Base-by-base conservation (phyloP, 1,140 invertebrate species). In the Drosophila kanapiae region DNA sequence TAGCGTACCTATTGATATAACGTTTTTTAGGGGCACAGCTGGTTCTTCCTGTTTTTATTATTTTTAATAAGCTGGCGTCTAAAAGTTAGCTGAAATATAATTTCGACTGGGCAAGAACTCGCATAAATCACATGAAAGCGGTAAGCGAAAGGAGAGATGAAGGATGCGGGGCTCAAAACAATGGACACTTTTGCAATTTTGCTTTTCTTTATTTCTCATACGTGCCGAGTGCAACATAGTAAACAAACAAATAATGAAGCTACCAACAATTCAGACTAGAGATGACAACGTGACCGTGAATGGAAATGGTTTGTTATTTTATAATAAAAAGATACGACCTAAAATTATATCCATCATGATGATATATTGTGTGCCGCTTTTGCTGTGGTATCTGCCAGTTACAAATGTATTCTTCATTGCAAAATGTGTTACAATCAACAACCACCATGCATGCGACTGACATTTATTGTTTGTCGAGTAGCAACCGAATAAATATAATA, bases 371-470 rank as follows among this genome's bases (percentile, higher is more conserved):
- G 38, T 64, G 58, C 63, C 67, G 29, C 75, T 63, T 83, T 80
- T 83, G 76, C 56, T 74, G 77, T 81, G 37, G 54, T 85, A 82
- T 79, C 69, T 86, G 83, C 37, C 78, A 82, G 69, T 64, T 78
- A 82, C 69, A 82, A 72, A 63, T 76, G 78, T 65, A 69, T 80
- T 63, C 57, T 47, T 48, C 31, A 75, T 60, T 75, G 82, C 64
- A 49, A 85, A 85, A 81, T 86, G 82, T 85, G 82, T 85, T 77
- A 80, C 82, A 84, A 57, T 78, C 60, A 67, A 72, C 76, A 79
- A 37, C 74, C 59, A 47, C 51, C 62, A 62, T 74, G 81, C 74
- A 85, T 78, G 82, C 82, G 60, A 49, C 37, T 85, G 82, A 85
- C 82, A 81, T 81, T 70, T 78, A 85, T 81, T 78, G 78, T 75